A percentile compares a stretch with the other conserved stretches of the same genome.
phyloP scores from a whole-genome alignment of 2,797 vertebrate genomes.

The Coranthus polyacanthus region DNA sequence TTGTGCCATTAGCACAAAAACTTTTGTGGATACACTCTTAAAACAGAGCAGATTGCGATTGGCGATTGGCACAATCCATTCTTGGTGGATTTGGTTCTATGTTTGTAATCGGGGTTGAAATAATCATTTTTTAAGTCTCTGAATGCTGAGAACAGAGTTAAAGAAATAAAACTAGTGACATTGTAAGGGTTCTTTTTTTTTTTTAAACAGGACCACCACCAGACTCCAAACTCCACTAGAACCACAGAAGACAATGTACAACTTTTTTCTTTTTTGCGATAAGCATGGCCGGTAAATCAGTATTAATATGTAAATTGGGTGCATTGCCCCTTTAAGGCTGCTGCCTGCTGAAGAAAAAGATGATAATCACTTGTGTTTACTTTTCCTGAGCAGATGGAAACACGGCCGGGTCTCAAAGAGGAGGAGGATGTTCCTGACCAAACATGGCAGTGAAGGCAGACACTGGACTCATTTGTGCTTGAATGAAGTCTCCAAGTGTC shows the following conservation, averaged over 20 bases:
- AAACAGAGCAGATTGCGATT: too few species aligned
- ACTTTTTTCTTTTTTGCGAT: background rate
- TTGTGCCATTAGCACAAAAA: too few species aligned
- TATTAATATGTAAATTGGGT: background rate
- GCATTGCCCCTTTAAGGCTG: conserved; percentile 37
- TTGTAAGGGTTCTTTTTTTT: conserved; percentile 9
- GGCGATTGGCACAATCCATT: too few species aligned
- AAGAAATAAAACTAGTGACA: background rate
- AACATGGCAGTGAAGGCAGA: conserved; percentile 78
- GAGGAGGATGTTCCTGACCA: conserved; percentile 77
- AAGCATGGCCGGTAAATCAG: background rate
- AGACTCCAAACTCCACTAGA: background rate
- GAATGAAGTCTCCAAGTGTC: conserved; percentile 25
- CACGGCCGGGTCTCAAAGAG: conserved; percentile 36
- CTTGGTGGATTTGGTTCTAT: too few species aligned
- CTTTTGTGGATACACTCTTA: too few species aligned
- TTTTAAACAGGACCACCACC: too few species aligned
- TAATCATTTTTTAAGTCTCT: too few species aligned
- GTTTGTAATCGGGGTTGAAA: too few species aligned
- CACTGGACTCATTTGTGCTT: conserved; percentile 17
- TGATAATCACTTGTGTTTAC: conserved; percentile 68
- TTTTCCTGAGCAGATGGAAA: conserved; percentile 56
- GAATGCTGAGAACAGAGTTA: too few species aligned
- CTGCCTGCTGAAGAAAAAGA: conserved; percentile 42
- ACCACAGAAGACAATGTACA: background rate